These are phyloP conservation scores for Strix aluco DNA, from an alignment of 2,113 vertebrate species.

Conservation along the genomic window DNA sequence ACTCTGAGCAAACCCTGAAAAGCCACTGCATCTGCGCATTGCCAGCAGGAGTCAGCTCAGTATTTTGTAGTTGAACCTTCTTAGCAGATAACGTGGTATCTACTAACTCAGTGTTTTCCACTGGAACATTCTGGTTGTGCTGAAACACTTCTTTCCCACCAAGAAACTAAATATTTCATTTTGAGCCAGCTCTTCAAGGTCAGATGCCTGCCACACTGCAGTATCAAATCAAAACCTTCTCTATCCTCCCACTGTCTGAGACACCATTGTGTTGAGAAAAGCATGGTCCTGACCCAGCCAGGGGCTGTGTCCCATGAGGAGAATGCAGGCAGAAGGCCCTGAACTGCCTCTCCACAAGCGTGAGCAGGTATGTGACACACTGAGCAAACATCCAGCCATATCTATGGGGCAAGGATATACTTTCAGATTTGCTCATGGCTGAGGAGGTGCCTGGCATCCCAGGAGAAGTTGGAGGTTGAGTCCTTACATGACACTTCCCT, in stretches of 20 bases:
- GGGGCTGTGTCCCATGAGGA: neutral
- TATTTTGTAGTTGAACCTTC: neutral
- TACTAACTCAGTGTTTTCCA: neutral
- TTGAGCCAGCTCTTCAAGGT: neutral
- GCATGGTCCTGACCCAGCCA: neutral
- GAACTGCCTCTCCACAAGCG: neutral
- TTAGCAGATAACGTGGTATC: neutral
- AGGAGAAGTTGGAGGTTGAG: neutral
- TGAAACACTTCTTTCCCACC: neutral
- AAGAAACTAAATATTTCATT: neutral
- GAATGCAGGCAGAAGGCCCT: neutral
- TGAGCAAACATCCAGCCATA: neutral
- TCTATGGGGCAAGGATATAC: neutral
- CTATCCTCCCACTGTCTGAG: neutral
- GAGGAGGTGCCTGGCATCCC: neutral
- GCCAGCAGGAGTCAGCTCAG: neutral
- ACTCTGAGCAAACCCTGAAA: neutral
- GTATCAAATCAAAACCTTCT: neutral
- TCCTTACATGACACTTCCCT: neutral
- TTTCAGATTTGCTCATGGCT: neutral
- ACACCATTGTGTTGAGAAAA: neutral
- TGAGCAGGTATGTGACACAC: neutral
- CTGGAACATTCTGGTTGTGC: neutral
- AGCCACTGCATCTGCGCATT: neutral
- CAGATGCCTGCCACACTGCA: neutral